Evolutionary conservation across 2,113 vertebrate species (phyloP).

Genomic region (Rhinoderma darwinii): DNA sequence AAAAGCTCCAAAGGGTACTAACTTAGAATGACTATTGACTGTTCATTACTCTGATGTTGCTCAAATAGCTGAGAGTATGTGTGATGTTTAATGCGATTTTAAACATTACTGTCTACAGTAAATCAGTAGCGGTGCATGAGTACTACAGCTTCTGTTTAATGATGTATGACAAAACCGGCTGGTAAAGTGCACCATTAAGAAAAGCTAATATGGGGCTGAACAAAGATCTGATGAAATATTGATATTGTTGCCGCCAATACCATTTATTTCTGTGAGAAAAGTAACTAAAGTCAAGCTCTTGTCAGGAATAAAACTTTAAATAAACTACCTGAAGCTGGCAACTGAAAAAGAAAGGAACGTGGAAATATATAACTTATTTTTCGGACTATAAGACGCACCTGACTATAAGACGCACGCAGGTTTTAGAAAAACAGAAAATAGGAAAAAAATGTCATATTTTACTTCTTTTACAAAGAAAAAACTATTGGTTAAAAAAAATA

Average conservation of each 20-base stretch:
- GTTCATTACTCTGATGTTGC: conserved; percentile 72
- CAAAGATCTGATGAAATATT: conserved; percentile 75
- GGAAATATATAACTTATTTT: not conserved
- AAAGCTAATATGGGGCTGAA: conserved; percentile 74
- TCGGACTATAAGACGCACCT: too few relatives aligned
- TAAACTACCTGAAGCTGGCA: conserved; percentile 43
- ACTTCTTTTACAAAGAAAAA: too few relatives aligned
- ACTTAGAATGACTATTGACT: conserved; percentile 74
- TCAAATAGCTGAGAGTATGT: conserved; percentile 73
- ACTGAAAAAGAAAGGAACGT: not conserved
- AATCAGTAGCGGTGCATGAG: conserved; percentile 74
- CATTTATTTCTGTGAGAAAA: conserved; percentile 64
- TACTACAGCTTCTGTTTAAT: conserved; percentile 82
- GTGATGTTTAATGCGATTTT: conserved; percentile 75
- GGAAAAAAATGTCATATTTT: too few relatives aligned
- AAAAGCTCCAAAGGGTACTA: conserved; percentile 67
- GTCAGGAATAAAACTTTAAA: conserved; percentile 59
- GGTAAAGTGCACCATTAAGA: conserved; percentile 90
- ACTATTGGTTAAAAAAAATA: too few relatives aligned
- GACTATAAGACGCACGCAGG: too few relatives aligned
- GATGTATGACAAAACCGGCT: conserved; percentile 82
- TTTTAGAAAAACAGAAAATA: too few relatives aligned
- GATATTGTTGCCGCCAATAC: conserved; percentile 71
- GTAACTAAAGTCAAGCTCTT: conserved; percentile 58
- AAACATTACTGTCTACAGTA: conserved; percentile 76